These are phyloP conservation scores for Semnornis frantzii DNA, from an alignment of 2,113 vertebrate genomes.

Conservation along the genomic window DNA sequence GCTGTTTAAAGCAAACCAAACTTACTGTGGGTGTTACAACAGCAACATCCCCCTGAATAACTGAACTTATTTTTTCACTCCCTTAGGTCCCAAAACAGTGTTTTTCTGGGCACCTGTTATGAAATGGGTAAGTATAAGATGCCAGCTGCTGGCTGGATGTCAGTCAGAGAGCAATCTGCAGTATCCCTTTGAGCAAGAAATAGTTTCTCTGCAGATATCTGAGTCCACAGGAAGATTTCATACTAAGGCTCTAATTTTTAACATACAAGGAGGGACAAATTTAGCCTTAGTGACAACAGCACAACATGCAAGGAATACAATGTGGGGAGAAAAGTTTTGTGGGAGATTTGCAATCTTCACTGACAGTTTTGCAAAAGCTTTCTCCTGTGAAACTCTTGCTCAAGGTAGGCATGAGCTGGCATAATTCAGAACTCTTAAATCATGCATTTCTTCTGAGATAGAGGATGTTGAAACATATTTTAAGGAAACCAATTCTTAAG, in stretches of 20 bases:
- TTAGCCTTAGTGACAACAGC: neutral
- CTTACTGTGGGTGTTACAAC: neutral
- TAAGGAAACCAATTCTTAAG: neutral
- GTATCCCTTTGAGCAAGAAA: neutral
- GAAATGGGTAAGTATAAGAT: slow-evolving; percentile 90
- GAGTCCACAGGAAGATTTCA: neutral
- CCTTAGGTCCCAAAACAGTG: slow-evolving; percentile 93
- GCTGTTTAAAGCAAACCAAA: neutral
- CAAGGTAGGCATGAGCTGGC: neutral
- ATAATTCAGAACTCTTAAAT: neutral
- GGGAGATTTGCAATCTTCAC: neutral
- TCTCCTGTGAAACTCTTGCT: neutral
- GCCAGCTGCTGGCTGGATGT: neutral
- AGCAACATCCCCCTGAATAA: neutral
- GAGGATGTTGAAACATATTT: neutral
- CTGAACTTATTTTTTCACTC: neutral
- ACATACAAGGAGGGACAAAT: neutral
- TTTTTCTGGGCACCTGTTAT: slow-evolving; percentile 99
- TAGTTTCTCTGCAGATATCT: neutral
- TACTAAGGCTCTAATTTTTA: neutral
- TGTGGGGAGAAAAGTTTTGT: neutral
- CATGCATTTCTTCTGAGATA: neutral
- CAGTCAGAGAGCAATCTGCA: neutral
- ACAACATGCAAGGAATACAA: neutral
- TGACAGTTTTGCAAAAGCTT: neutral